Conservation (phyloP, 2,888 invertebrate species). For the Philaethria dido region DNA sequence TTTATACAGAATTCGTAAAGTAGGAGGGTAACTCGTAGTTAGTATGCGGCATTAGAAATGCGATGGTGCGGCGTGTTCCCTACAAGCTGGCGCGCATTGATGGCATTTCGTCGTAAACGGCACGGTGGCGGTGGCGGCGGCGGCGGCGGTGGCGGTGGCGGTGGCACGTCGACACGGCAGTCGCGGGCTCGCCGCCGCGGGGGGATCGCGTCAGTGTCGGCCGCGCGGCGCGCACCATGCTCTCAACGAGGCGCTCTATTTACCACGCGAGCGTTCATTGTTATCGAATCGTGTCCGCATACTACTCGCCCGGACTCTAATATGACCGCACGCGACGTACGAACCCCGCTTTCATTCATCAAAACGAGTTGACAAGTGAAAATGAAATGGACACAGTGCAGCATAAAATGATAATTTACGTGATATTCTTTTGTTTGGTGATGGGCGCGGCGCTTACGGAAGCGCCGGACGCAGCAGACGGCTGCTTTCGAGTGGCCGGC, state of each 20-base stretch:
- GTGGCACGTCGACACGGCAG: slow-evolving; percentile 73
- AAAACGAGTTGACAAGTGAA: slow-evolving; percentile 72
- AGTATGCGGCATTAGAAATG: slow-evolving; percentile 76
- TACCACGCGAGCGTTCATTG: slow-evolving; percentile 62
- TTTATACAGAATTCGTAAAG: slow-evolving; percentile 70
- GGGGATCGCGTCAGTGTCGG: slow-evolving; percentile 65
- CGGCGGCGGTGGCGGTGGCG: too few relatives aligned
- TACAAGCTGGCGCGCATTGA: slow-evolving; percentile 65
- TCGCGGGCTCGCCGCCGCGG: slow-evolving; percentile 75
- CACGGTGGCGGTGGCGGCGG: slow-evolving; percentile 51
- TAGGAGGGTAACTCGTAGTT: slow-evolving; percentile 75
- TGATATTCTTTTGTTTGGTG: slow-evolving; percentile 81
- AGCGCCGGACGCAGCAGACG: slow-evolving; percentile 77
- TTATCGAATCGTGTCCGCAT: slow-evolving; percentile 63
- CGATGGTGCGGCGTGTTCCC: slow-evolving; percentile 58
- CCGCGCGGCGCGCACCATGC: slow-evolving; percentile 45
- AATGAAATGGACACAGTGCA: slow-evolving; percentile 81
- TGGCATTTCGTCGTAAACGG: slow-evolving; percentile 67
- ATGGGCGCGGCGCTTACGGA: slow-evolving; percentile 81
- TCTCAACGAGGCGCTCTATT: slow-evolving; percentile 57
- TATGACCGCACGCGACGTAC: slow-evolving; percentile 65
- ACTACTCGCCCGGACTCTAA: slow-evolving; percentile 63
- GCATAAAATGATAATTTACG: slow-evolving; percentile 80
- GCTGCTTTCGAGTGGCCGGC: slow-evolving; percentile 74
- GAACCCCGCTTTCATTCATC: slow-evolving; percentile 65